A percentile compares a stretch with the other conserved stretches of the same genome.
These are phyloP conservation scores for Brienomyrus brachyistius DNA, from an alignment of 2,113 vertebrate genomes.

Conservation along the genomic window DNA sequence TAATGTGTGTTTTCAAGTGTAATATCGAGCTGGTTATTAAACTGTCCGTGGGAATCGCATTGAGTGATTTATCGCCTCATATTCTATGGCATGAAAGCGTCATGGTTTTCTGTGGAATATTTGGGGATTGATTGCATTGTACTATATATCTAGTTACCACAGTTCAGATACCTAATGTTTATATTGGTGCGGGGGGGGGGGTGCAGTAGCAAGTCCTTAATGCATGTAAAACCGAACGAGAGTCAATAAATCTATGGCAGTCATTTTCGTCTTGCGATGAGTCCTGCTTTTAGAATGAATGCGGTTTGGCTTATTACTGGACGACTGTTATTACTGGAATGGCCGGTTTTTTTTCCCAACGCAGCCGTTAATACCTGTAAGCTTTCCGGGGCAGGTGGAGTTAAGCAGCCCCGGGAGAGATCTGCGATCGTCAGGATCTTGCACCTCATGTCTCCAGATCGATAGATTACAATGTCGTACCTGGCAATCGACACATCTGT, in stretches of 20 bases:
- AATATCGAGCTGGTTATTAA: not conserved
- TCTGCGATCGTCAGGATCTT: not conserved
- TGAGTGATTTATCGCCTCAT: not conserved
- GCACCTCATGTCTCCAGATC: not conserved
- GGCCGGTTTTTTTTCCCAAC: conserved; percentile 26
- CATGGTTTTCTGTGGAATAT: conserved; percentile 6
- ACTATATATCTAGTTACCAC: not conserved
- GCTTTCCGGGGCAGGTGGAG: not conserved
- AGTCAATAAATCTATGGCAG: not conserved
- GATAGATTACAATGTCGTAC: not conserved
- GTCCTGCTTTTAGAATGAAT: not conserved
- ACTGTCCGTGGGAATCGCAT: not conserved
- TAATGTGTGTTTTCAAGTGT: not conserved
- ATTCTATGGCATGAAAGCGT: not conserved
- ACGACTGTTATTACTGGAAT: not conserved
- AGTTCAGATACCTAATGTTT: not conserved
- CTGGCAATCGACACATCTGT: not conserved
- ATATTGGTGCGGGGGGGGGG: not conserved
- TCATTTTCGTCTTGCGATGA: not conserved
- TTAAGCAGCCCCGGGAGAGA: not conserved
- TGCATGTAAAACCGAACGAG: not conserved
- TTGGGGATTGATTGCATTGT: not conserved
- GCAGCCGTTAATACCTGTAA: conserved; percentile 26
- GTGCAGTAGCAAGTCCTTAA: not conserved
- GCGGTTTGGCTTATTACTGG: not conserved